phyloP scores from a whole-genome alignment of 2,888 invertebrate species.

The Adelognathus sp. region DNA sequence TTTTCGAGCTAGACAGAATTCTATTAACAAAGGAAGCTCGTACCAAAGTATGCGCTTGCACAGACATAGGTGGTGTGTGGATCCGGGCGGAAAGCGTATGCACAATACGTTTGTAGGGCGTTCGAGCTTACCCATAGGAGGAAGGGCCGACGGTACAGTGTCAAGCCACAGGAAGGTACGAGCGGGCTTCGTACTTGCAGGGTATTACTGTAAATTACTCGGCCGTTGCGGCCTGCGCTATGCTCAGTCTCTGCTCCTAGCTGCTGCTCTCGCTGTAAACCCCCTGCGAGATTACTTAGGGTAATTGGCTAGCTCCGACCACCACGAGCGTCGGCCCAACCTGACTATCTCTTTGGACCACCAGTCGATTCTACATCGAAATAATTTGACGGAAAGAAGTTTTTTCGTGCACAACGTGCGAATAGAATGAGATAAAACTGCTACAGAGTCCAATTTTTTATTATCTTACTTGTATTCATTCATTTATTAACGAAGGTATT shows the following conservation, averaged over 20 bases:
- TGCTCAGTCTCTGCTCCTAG: slow-evolving; percentile 14
- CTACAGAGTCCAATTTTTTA: no score
- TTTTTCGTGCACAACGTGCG: not conserved
- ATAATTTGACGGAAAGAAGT: slow-evolving; percentile 8
- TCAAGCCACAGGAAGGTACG: slow-evolving; percentile 20
- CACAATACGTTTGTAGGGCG: slow-evolving; percentile 11
- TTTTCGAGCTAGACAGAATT: not conserved
- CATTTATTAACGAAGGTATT: no score
- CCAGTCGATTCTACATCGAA: slow-evolving; percentile 29
- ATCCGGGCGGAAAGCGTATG: not conserved
- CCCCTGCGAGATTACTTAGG: slow-evolving; percentile 67
- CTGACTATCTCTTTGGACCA: not conserved
- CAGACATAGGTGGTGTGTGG: not conserved
- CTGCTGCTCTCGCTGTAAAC: not conserved
- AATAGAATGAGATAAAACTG: no score
- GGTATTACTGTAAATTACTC: slow-evolving; percentile 68
- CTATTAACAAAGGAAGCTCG: not conserved
- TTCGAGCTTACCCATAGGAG: slow-evolving; percentile 17
- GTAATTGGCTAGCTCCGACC: slow-evolving; percentile 65
- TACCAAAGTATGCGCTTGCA: not conserved
- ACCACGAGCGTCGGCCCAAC: slow-evolving; percentile 18
- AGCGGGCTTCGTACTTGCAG: slow-evolving; percentile 24
- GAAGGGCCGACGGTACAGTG: slow-evolving; percentile 52
- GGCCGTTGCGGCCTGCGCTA: slow-evolving; percentile 42
- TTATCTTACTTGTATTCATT: no score